Base-by-base conservation (phyloP, 2,113 vertebrate species). In the Variabilichromis moorii region DNA sequence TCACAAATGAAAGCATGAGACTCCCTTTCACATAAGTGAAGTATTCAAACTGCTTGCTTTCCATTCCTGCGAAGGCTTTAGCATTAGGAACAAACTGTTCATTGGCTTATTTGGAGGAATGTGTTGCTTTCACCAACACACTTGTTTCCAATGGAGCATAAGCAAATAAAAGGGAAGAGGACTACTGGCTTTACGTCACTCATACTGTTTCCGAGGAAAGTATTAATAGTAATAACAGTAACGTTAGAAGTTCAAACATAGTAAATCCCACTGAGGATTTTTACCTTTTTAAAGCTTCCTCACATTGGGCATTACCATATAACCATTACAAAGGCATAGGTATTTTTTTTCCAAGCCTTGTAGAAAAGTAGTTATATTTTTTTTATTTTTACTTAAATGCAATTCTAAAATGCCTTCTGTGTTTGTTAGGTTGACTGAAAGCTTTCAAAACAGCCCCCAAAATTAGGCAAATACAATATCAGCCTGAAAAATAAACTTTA, bases 51-150 rank as follows among this genome's bases (percentile, higher is more conserved):
- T 37, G 21, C 6, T 57, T 83, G 76, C 88, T 88, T 83, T 93
- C 40, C 57, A 80, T 51, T 28, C 68, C 85, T 80, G 53, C 14
- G 81, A 91, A 82, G 88, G 92, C 88, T 35, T 93, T 83, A 90
- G 55, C 42, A 7, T 63, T 89, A 79, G 93, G 94, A 95, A 94
- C 87, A 93, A 93, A 93, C 24, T 71, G 81, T 85, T 94, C 92
- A 94, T 66, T 10, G 68, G 88, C 19, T 80, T 26, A 53, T 87
- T 86, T 73, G 31, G 84, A 80, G 88, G 81, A 91, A 93, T 51
- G 82, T 92, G 92, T 93, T 90, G 81, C 83, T 89, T 92, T 82
- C 79, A 86, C 82, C 61, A 42, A 54, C 80, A 87, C 45, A 63
- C 81, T 90, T 88, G 63, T 90, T 94, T 92, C 89, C 92, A 91